Evolutionary conservation across 1,140 invertebrate genomes (phyloP), one percentile per base, ranked within the genome.

Genomic region (Luehdorfia chinensis): DNA sequence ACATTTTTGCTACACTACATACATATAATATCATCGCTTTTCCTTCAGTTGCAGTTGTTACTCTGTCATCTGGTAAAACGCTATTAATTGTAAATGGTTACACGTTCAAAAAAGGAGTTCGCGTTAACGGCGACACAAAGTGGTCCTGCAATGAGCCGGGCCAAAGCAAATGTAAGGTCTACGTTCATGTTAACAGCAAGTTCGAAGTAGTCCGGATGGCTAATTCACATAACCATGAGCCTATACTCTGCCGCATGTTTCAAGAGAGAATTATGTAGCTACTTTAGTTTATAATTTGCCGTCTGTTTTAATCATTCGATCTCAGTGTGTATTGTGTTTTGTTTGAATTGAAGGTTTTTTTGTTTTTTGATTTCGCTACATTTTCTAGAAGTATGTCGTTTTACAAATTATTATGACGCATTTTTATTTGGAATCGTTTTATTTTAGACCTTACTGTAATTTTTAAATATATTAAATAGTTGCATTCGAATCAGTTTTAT

Each of bases 71-170:
- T 9, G 77, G 77, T 23, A 77, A 53, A 30, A 77, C 69, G 0
- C 57, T 77, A 19, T 69, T 83, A 7, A 70, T 79, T 31, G 69
- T 83, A 30, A 75, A 79, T 18, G 78, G 78, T 1, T 75, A 76
- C 36, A 79, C 70, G 3, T 83, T 78, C 47, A 76, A 68, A 23
- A 66, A 64, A 30, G 72, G 67, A 37, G 56, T 59, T 1, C 50
- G 54, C 12, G 59, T 66, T n/a, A 64, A 59, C 13, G 62, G 66
- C 4, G 63, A 59, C 0, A 70, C 74, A 1, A 70, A 63, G 57
- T 83, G 78, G 78, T 59, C 57, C 15, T 83, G 78, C 41, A 73
- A 70, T 47, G 75, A 78, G 28, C 70, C 66, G 0, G 62, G 39
- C 8, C 52, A 60, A 6, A 66, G 14, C 19, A 75, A 76, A 37